A percentile compares a stretch with the other conserved stretches of the same genome.
Conservation (phyloP, 2,797 vertebrate genomes). For the Crocidura indochinensis region DNA sequence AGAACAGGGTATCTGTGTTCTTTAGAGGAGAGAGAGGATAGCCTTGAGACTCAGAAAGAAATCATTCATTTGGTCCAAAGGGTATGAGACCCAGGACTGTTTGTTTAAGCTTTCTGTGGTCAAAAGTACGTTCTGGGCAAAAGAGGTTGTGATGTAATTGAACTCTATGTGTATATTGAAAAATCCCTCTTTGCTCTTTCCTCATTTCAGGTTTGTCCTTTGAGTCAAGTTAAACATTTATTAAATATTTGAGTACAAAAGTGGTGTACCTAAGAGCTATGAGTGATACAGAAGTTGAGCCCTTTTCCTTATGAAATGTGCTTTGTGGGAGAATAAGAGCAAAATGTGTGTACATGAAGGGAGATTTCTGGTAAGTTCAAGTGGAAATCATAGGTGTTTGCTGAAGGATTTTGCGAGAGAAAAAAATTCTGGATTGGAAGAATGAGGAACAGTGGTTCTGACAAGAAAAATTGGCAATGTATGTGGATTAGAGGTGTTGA, state of each 20-base stretch:
- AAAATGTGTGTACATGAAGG: slow-evolving; percentile 7
- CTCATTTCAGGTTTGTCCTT: slow-evolving; percentile 78
- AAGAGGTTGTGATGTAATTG: slow-evolving; percentile 74
- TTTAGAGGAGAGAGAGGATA: background rate
- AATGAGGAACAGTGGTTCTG: background rate
- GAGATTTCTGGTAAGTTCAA: background rate
- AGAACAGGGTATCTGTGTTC: background rate
- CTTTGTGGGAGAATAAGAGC: background rate
- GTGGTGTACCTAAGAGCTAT: slow-evolving; percentile 41
- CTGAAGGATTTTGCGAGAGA: background rate
- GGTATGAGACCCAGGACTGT: slow-evolving; percentile 61
- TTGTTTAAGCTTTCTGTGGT: slow-evolving; percentile 67
- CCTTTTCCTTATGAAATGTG: background rate
- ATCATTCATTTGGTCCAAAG: slow-evolving; percentile 69
- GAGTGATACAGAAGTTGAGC: slow-evolving; percentile 19
- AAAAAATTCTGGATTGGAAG: background rate
- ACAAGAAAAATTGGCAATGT: background rate
- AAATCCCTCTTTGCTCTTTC: slow-evolving; percentile 83
- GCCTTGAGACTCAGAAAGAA: background rate
- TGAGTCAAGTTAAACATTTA: slow-evolving; percentile 84
- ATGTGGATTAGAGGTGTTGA: background rate
- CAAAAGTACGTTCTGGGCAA: slow-evolving; percentile 69
- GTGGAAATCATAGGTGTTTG: background rate
- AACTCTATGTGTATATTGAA: slow-evolving; percentile 73
- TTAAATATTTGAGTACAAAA: slow-evolving; percentile 69